A percentile compares a stretch with the other conserved stretches of the same genome.
Evolutionary conservation across 1,140 invertebrate species (phyloP).

Genomic region (Bombyx mandarina): DNA sequence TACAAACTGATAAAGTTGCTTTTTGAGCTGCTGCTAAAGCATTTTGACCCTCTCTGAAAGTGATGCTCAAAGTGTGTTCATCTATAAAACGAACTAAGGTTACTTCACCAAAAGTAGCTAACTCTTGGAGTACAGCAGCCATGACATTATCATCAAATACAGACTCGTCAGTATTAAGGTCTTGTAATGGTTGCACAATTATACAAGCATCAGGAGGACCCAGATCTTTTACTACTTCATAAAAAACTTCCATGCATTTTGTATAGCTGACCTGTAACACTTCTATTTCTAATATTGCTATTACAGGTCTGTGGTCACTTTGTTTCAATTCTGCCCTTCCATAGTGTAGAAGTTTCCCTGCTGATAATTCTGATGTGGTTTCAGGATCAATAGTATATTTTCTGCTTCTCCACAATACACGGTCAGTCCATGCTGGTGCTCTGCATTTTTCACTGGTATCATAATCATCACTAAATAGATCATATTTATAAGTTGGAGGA

Average conservation of each 20-base stretch:
- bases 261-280: slow-evolving; percentile 83
- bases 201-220: slow-evolving; percentile 97
- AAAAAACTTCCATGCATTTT: slow-evolving; percentile 82
- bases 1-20: slow-evolving; percentile 73
- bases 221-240: slow-evolving; percentile 86
- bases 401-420: slow-evolving; percentile 90
- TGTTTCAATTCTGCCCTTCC: slow-evolving; percentile 95
- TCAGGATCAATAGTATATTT: slow-evolving; percentile 80
- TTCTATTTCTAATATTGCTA: slow-evolving; percentile 91
- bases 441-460: slow-evolving; percentile 99
- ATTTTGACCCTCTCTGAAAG: slow-evolving; percentile 88
- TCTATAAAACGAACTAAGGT: slow-evolving; percentile 92
- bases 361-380: slow-evolving; percentile 75
- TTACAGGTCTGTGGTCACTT: slow-evolving; percentile 97
- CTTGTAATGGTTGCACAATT: slow-evolving; percentile 77
- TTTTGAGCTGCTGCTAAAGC: slow-evolving; percentile 81
- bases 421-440: slow-evolving; percentile 98
- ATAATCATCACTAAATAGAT: slow-evolving; percentile 98
- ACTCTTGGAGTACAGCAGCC: slow-evolving; percentile 78
- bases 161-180: slow-evolving; percentile 62
- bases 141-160: slow-evolving; percentile 81
- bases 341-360: slow-evolving; percentile 90
- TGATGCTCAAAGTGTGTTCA: slow-evolving; percentile 89
- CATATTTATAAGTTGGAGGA: slow-evolving; percentile 98
- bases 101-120: slow-evolving; percentile 86